These are phyloP conservation scores for Anisognathus igniventris DNA, from an alignment of 2,797 vertebrate species.

Conservation along the genomic window DNA sequence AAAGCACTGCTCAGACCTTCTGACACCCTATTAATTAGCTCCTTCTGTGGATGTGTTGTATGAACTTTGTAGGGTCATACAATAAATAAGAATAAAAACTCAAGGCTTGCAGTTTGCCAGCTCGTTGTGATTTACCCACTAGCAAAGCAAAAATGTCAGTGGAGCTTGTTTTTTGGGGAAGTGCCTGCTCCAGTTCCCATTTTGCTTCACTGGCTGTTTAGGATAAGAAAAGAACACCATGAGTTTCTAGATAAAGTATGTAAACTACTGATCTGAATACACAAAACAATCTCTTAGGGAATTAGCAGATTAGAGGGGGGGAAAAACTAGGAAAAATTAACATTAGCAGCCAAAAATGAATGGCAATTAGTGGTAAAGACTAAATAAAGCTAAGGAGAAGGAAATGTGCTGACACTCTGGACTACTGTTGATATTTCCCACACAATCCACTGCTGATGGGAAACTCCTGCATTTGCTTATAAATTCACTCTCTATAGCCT, in stretches of 20 bases:
- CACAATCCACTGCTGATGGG: neutral
- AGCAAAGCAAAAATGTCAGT: neutral
- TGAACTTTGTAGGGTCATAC: neutral
- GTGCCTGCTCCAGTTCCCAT: neutral
- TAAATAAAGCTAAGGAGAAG: conserved; percentile 19
- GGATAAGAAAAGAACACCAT: neutral
- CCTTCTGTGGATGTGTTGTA: neutral
- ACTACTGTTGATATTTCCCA: neutral
- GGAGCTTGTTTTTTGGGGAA: neutral
- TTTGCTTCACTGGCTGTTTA: neutral
- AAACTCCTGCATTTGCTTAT: conserved; percentile 1
- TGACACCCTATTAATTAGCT: neutral
- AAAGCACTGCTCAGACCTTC: neutral
- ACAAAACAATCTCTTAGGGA: neutral
- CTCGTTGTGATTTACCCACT: neutral
- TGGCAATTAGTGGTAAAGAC: neutral
- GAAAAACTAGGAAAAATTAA: neutral
- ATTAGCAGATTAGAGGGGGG: neutral
- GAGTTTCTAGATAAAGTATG: neutral
- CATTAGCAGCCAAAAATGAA: neutral
- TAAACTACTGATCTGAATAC: neutral
- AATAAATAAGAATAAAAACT: neutral
- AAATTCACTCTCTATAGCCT: neutral
- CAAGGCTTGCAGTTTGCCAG: neutral
- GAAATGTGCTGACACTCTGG: neutral